Conservation (phyloP, 1,140 invertebrate genomes). For the Drosophila orena region DNA sequence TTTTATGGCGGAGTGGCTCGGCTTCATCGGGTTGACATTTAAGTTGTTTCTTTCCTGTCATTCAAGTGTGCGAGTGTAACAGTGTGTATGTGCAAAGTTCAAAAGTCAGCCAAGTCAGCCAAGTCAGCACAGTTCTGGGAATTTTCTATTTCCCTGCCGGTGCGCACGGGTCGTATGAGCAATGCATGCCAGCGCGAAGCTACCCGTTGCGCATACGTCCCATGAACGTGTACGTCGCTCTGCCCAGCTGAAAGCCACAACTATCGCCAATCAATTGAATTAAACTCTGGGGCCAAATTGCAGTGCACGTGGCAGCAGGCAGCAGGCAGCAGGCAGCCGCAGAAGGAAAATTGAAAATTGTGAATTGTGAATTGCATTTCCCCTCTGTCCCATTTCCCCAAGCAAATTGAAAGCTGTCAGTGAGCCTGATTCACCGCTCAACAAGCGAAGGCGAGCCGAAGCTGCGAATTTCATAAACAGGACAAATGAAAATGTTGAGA, state of each 20-base stretch:
- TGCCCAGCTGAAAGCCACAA: slow-evolving; percentile 23
- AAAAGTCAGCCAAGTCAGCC: slow-evolving; percentile 33
- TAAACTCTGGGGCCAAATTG: slow-evolving; percentile 22
- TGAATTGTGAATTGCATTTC: slow-evolving; percentile 51
- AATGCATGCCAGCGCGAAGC: slow-evolving; percentile 4
- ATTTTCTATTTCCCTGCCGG: not conserved
- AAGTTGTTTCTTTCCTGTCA: slow-evolving; percentile 61
- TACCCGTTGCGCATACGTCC: slow-evolving; percentile 11
- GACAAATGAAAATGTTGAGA: slow-evolving; percentile 48
- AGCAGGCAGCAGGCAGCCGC: not conserved
- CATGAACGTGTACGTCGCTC: slow-evolving; percentile 2
- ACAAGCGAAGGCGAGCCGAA: slow-evolving; percentile 21
- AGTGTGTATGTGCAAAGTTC: slow-evolving; percentile 22
- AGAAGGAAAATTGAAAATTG: slow-evolving; percentile 32
- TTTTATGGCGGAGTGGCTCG: slow-evolving; percentile 77
- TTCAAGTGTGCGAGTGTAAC: slow-evolving; percentile 5
- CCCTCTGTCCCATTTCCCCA: not conserved
- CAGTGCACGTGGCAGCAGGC: slow-evolving; percentile 15
- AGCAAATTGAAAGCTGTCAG: slow-evolving; percentile 43
- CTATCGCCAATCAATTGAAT: slow-evolving; percentile 49
- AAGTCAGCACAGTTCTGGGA: slow-evolving; percentile 14
- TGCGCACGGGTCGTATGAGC: slow-evolving; percentile 20
- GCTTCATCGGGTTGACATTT: slow-evolving; percentile 80
- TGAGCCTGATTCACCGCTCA: slow-evolving; percentile 26
- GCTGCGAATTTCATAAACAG: slow-evolving; percentile 45